Base-by-base conservation (phyloP, 2,113 vertebrate genomes). In the Pluvialis apricaria region DNA sequence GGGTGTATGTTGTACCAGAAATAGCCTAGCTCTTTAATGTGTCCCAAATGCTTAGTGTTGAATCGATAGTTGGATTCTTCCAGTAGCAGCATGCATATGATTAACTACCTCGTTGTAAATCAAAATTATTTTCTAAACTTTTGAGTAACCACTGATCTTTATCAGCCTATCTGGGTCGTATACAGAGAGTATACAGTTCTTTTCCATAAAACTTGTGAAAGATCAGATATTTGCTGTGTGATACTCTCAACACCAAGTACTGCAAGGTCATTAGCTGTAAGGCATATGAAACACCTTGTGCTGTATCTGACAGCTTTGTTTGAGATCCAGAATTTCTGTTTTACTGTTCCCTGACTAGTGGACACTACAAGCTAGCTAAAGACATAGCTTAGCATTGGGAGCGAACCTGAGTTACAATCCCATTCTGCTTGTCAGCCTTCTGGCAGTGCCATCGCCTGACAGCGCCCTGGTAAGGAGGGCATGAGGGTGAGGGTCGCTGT, bases 381-480 rank as follows among this genome's bases (percentile, higher is more conserved):
- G 66, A 40, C 28, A 65, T 89, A 11, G 9, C 55, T 80, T 86
- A 17, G 21, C 32, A 4, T 8, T 62, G 47, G n/a, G 32, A 87
- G n/a, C 57, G 91, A 58, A 62, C 15, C 6, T 2, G 5, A 52
- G 36, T 80, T 77, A 47, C 72, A 90, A 34, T 57, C 28, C 40
- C 4, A 2, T 81, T 69, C 45, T 44, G 9, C 16, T 2, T 9
- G 42, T 62, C n/a, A 26, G 0, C 32, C 17, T 57, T 19, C 52
- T 4, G 10, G 19, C 6, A 1, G 15, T 69, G 58, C 42, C 47
- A 6, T 38, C 12, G 1, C 54, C 60, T 52, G 60, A 3, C 49
- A 49, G 69, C 0, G 0, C 25, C 29, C n/a, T 73, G 68, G 15
- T 12, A 3, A 58, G 40, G 66, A 60, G n/a, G 4, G 9, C 21